Conservation (phyloP, 37 sponge, comb jelly and placozoan species). For the Diacarnus erythraeanus region DNA sequence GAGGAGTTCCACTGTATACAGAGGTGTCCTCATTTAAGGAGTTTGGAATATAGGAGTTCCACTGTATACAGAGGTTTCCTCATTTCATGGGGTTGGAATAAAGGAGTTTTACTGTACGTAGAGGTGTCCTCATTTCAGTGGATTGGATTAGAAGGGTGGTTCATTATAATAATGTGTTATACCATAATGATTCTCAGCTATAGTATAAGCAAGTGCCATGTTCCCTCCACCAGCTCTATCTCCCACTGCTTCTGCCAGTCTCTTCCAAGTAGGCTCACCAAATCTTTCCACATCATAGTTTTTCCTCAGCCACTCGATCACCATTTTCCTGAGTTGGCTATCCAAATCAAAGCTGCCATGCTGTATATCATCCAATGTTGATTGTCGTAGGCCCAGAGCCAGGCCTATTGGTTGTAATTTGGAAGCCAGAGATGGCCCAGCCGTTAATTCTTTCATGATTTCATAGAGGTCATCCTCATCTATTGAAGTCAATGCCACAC, state of each 20-base stretch:
- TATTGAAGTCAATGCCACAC: neutral
- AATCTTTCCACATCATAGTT: neutral
- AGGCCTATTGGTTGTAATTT: neutral
- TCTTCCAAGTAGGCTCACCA: constrained; percentile 3
- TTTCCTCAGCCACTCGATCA: neutral
- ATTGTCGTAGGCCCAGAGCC: neutral
- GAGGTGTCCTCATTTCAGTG: no score
- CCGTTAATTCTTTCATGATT: neutral
- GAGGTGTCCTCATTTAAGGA: no score
- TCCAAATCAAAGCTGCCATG: neutral
- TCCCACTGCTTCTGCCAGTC: neutral
- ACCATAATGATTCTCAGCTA: constrained; percentile 5
- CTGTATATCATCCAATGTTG: neutral
- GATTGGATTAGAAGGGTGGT: no score
- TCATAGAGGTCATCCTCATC: constrained; percentile 1
- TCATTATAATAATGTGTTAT: no score
- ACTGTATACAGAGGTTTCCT: no score
- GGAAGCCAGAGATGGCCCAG: neutral
- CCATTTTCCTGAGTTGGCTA: neutral
- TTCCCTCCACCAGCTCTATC: neutral
- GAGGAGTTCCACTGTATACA: no score
- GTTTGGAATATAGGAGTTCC: no score
- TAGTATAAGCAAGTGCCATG: neutral
- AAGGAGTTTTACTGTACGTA: no score
- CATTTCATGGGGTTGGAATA: no score